These are phyloP conservation scores for Capitulum mitella DNA, from an alignment of 2,888 invertebrate species.

Conservation along the genomic window DNA sequence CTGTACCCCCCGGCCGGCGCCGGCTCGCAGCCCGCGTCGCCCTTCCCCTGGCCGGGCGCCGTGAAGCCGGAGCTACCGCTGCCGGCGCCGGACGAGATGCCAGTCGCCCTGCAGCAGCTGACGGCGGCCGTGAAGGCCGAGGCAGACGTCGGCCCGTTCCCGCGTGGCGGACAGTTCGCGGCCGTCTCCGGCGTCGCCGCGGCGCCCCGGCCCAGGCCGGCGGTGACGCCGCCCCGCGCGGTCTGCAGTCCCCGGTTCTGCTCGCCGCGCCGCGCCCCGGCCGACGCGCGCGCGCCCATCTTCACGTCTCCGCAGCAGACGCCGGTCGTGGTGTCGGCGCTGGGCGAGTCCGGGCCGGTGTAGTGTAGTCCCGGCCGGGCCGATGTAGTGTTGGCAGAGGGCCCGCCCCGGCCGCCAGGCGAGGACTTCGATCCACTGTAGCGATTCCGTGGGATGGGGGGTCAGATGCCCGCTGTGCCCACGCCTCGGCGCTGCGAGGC, in stretches of 20 bases:
- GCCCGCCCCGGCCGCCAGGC: too few relatives aligned
- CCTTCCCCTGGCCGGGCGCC: not conserved
- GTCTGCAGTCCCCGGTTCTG: not conserved
- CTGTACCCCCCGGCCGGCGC: not conserved
- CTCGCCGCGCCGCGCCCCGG: not conserved
- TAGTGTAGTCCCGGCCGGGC: not conserved
- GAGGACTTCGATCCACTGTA: too few relatives aligned
- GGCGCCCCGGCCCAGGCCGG: not conserved
- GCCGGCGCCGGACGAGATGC: not conserved
- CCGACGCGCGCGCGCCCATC: too few relatives aligned
- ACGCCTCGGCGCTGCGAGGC: too few relatives aligned
- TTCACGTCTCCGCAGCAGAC: not conserved
- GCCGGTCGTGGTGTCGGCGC: not conserved
- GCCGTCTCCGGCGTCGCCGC: too few relatives aligned
- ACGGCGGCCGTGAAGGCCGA: not conserved
- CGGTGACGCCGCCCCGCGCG: not conserved
- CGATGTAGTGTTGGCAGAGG: too few relatives aligned
- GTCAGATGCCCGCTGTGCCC: too few relatives aligned
- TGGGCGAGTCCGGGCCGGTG: not conserved
- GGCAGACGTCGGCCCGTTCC: too few relatives aligned
- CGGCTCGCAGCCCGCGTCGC: not conserved
- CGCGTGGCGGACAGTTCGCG: too few relatives aligned
- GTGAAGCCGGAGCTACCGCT: not conserved
- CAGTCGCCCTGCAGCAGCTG: not conserved
- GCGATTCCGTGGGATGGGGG: too few relatives aligned